These are phyloP conservation scores for Eidolon helvum DNA, from an alignment of 2,113 vertebrate genomes.

Conservation along the genomic window DNA sequence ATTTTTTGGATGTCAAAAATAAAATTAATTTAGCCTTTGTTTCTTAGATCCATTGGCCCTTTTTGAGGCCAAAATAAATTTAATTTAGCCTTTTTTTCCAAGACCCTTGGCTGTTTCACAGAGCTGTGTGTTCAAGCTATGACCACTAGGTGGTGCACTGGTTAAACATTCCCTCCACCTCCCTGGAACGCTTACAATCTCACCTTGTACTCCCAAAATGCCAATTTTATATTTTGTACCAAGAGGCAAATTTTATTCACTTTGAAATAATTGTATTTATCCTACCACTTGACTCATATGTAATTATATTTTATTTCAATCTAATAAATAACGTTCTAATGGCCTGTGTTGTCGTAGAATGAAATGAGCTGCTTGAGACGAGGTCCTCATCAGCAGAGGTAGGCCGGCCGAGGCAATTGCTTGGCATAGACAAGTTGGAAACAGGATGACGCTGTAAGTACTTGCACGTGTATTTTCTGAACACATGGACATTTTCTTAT, in stretches of 20 bases:
- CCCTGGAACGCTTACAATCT: rapidly evolving
- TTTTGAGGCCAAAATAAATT: neutral
- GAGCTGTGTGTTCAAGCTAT: neutral
- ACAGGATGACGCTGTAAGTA: neutral
- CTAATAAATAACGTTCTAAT: neutral
- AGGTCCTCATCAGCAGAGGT: neutral
- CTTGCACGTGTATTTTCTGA: neutral
- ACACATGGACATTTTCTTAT: neutral
- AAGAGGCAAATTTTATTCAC: neutral
- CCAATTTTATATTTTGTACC: neutral
- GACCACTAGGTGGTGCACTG: slow-evolving; percentile 60
- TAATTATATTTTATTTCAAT: neutral
- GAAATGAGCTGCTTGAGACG: neutral
- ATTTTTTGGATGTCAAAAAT: neutral
- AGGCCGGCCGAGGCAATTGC: neutral
- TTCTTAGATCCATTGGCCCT: neutral
- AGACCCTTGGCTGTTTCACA: neutral
- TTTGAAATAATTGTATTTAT: neutral
- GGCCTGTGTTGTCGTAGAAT: neutral
- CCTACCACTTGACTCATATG: neutral
- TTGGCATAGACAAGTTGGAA: neutral
- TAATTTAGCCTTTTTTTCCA: neutral
- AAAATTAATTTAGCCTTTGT: neutral
- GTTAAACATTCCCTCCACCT: slow-evolving; percentile 38
- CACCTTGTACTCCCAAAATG: neutral